phyloP scores from a whole-genome alignment of 1,140 invertebrate genomes.

The Tetranychus urticae region DNA sequence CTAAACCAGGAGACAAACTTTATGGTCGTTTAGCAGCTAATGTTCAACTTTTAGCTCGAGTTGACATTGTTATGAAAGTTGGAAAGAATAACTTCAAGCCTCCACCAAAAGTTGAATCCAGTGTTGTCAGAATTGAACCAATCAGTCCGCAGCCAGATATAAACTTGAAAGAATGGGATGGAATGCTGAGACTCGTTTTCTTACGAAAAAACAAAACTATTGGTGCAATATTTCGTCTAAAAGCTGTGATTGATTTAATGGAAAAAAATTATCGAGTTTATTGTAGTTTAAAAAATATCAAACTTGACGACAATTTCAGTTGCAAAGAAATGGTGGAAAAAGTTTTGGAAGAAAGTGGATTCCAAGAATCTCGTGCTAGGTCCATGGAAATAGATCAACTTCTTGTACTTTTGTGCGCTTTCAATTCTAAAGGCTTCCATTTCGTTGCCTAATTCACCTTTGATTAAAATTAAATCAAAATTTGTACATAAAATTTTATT shows the following conservation, averaged over 20 bases:
- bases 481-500: no score
- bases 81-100: conserved; percentile 96
- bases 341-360: conserved; percentile 36
- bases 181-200: conserved; percentile 77
- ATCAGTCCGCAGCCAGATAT: conserved; percentile 85
- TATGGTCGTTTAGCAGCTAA: conserved; percentile 92
- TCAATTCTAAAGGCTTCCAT: conserved; percentile 71
- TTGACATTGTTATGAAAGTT: conserved; percentile 94
- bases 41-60: conserved; percentile 76
- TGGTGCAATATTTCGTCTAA: conserved; percentile 56
- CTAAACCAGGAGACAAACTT: conserved; percentile 87
- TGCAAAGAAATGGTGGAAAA: conserved; percentile 58
- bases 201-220: conserved; percentile 85
- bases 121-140: conserved; percentile 91
- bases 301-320: conserved; percentile 49
- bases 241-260: conserved; percentile 49
- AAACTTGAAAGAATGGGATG: conserved; percentile 95
- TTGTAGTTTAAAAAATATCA: conserved; percentile 62
- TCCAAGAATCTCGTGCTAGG: conserved; percentile 56
- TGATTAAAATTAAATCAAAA: no score
- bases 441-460: conserved; percentile 24
- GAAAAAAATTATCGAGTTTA: conserved; percentile 79
- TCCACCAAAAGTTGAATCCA: conserved; percentile 94
- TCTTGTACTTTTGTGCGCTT: conserved; percentile 54
- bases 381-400: conserved; percentile 94